These are phyloP conservation scores for Sminthurides aquaticus DNA, from an alignment of 2,888 invertebrate species.

Conservation along the genomic window DNA sequence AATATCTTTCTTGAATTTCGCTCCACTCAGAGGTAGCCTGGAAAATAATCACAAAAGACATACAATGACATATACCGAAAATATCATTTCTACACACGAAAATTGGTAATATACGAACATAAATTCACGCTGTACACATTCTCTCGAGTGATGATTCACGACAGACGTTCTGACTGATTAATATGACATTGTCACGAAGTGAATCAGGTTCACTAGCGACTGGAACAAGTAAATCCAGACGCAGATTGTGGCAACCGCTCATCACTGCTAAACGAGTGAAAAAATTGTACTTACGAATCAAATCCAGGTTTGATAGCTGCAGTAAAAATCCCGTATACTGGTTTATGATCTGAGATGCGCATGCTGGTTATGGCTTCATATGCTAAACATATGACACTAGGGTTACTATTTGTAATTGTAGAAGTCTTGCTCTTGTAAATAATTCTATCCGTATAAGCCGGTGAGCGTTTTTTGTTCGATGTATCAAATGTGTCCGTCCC, in stretches of 20 bases:
- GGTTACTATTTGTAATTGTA: constrained; percentile 42
- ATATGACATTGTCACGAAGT: no score
- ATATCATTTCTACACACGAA: no score
- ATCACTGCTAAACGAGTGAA: no score
- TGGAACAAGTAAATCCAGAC: no score
- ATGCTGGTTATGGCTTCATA: constrained; percentile 84
- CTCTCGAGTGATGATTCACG: no score
- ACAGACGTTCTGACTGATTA: no score
- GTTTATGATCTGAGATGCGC: constrained; percentile 88
- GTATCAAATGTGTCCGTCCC: constrained; percentile 91
- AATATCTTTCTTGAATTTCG: constrained; percentile 83
- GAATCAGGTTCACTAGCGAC: no score
- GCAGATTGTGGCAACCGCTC: no score
- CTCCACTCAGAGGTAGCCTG: constrained; percentile 84
- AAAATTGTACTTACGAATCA: constrained; percentile 66
- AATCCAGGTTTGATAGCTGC: constrained; percentile 77
- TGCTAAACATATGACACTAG: constrained; percentile 58
- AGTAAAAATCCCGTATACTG: constrained; percentile 85
- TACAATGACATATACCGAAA: no score
- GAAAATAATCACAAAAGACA: constrained; percentile 46
- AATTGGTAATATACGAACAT: no score
- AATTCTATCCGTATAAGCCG: constrained; percentile 85
- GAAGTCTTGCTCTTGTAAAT: constrained; percentile 44
- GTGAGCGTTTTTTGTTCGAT: constrained; percentile 82
- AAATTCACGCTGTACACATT: no score